Evolutionary conservation across 2,888 invertebrate genomes (phyloP), one percentile per base, ranked within the genome.

Genomic region (Netelia virgata): DNA sequence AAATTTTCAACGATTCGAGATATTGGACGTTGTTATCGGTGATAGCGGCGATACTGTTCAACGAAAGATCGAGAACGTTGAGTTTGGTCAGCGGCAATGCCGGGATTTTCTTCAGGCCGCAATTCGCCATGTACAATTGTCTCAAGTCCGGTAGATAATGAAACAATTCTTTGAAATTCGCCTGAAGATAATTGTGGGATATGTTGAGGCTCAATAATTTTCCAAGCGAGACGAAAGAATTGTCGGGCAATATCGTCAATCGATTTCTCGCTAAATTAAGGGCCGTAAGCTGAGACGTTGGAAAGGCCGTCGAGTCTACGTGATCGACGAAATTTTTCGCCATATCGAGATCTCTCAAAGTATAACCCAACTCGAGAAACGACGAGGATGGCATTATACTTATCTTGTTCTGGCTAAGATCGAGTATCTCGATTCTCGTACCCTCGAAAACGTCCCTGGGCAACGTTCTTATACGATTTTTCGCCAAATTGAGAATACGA

Each of bases 281-380:
- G 88, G 96, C 96, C 80, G 97, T 95, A 63, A 98, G 94, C 92
- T 96, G 97, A 74, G 97, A 97, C 43, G 97, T 97, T 59, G 97
- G 96, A 91, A 98, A 98, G 94, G 97, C 97, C 84, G 97, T 97
- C 88, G 97, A 97, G 93, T 98, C 98, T 88, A 98, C 95, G 92
- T 97, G 97, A 92, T 98, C 98, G 86, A 98, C 95, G 86, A 95
- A 96, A 93, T 98, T 98, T 87, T 96, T 95, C 0, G 97, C 96
- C 91, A 98, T 94, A 91, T 97, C 97, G 82, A 98, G 95, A 91
- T 96, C 96, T 72, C 97, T 94, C 83, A 98, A 93, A 0, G 97
- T 97, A 89, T 96, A 96, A 3, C 97, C 97, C 23, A 97, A 96
- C 92, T 97, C 97, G 0, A 96, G 95, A 83, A 98, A 95, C 20